Evolutionary conservation across 2,113 vertebrate genomes (phyloP).

Genomic region (Brachypodius melanocephalos): DNA sequence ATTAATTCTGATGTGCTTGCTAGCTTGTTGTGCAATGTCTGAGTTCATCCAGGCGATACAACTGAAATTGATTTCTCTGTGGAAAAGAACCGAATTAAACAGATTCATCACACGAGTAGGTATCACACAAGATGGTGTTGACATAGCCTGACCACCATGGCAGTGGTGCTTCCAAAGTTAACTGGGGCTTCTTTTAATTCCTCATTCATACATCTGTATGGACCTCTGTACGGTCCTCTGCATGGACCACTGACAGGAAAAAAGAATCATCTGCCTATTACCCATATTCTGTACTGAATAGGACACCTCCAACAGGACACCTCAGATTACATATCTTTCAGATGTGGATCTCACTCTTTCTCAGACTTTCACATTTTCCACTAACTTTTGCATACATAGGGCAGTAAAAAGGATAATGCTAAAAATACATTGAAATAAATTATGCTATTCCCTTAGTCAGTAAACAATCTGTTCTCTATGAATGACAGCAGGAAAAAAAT

Average conservation of each 20-base stretch:
- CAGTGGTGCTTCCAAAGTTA: not conserved
- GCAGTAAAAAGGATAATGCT: not conserved
- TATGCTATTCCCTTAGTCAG: not conserved
- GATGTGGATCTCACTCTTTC: not conserved
- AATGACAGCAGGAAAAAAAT: not conserved
- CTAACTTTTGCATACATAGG: not conserved
- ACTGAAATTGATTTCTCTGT: not conserved
- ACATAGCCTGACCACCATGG: not conserved
- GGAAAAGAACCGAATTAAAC: not conserved
- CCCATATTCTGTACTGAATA: not conserved
- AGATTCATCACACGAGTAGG: not conserved
- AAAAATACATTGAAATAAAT: not conserved
- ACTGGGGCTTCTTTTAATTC: not conserved
- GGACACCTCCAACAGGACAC: not conserved
- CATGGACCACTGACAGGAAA: not conserved
- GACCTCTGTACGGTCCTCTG: not conserved
- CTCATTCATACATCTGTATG: not conserved
- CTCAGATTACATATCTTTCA: not conserved
- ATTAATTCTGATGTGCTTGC: constrained; percentile 15
- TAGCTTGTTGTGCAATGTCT: not conserved
- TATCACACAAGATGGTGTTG: not conserved
- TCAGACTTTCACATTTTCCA: not conserved
- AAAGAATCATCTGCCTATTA: not conserved
- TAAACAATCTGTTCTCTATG: not conserved
- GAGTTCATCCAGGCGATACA: not conserved